Conservation (phyloP, 2,888 invertebrate genomes). For the Aethes cnicana region DNA sequence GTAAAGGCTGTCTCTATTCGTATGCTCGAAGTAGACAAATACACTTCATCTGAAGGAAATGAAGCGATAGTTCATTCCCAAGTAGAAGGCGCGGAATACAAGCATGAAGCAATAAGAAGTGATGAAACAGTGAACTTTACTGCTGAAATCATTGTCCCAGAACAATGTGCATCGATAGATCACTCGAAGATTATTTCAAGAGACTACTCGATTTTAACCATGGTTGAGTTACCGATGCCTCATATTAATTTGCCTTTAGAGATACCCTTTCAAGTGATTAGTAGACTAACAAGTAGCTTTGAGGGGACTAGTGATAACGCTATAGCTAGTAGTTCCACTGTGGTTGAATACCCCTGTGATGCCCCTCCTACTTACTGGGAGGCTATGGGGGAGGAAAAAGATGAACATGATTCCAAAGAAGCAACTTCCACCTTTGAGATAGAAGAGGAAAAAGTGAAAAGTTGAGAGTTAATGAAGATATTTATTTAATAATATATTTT, state of each 20-base stretch:
- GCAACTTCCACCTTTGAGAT: too few relatives aligned
- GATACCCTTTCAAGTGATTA: constrained; percentile 19
- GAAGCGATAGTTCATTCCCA: neutral
- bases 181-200: constrained; percentile 11
- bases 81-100: neutral
- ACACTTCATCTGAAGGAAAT: neutral
- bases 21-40: constrained; percentile 14
- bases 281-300: neutral
- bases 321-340: too few relatives aligned
- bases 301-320: neutral
- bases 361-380: constrained; percentile 18
- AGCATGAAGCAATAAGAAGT: neutral
- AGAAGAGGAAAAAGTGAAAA: too few relatives aligned
- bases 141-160: constrained; percentile 5
- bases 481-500: too few relatives aligned
- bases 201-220: constrained; percentile 6
- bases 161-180: constrained; percentile 13
- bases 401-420: neutral
- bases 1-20: constrained; percentile 4
- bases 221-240: constrained; percentile 6
- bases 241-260: constrained; percentile 13
- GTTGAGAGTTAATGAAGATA: too few relatives aligned
- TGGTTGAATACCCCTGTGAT: neutral
- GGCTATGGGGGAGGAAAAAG: constrained; percentile 12
- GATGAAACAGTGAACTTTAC: constrained; percentile 1